A percentile compares a stretch with the other conserved stretches of the same genome.
These are phyloP conservation scores for Scytalopus superciliaris DNA, from an alignment of 2,113 vertebrate genomes.

Conservation along the genomic window DNA sequence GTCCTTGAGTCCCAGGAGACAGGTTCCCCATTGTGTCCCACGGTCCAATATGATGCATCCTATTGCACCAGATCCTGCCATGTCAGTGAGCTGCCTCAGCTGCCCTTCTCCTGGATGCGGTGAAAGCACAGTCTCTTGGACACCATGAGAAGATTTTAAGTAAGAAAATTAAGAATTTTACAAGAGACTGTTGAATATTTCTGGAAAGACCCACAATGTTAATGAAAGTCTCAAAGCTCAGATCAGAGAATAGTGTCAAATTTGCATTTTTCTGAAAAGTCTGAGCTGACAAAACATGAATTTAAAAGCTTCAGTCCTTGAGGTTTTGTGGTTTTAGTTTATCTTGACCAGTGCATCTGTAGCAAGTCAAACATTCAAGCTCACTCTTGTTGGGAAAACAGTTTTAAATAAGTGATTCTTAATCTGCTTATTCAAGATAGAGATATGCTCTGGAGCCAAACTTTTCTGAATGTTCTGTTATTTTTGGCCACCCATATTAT, in stretches of 20 bases:
- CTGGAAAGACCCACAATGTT: neutral
- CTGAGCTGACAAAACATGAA: neutral
- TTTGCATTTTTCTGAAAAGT: conserved; percentile 1
- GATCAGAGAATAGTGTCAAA: neutral
- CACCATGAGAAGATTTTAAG: neutral
- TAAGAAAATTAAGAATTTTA: neutral
- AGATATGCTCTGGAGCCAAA: conserved; percentile 21
- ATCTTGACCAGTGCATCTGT: neutral
- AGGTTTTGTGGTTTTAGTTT: neutral
- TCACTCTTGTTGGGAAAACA: conserved; percentile 13
- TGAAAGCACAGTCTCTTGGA: neutral
- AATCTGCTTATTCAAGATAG: conserved; percentile 58
- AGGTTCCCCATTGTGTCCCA: rapidly evolving
- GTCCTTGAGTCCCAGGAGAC: neutral
- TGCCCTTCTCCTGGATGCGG: rapidly evolving
- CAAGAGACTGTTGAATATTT: neutral
- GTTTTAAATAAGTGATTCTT: conserved; percentile 44
- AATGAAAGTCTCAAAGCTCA: neutral
- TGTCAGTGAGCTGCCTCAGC: neutral
- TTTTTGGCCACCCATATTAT: conserved; percentile 20
- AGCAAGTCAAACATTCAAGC: neutral
- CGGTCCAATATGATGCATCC: rapidly evolving
- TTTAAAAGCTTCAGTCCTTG: neutral
- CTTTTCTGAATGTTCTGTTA: conserved; percentile 42
- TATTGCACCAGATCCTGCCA: rapidly evolving